Base-by-base conservation (phyloP, 37 sponge, comb jelly and placozoan genomes). In the Amphimedon queenslandica region DNA sequence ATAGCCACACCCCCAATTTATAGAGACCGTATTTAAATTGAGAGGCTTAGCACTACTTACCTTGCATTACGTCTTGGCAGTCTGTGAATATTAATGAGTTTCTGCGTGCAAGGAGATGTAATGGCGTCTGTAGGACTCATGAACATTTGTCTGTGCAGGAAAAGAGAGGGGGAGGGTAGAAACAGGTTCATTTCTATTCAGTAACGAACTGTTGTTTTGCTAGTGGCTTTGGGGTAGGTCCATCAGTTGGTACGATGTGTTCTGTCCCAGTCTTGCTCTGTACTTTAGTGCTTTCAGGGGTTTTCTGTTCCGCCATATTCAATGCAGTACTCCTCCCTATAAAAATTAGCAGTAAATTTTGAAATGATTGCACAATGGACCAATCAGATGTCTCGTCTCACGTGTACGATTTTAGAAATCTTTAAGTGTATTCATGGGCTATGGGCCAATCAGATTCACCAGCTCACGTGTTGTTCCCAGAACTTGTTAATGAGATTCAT, bases 51-150 rank as follows among this genome's bases (percentile, higher is more conserved):
- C 8, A 18, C 13, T 18, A 18, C 13, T 47, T 47, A 47, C 53
- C 53, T 47, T 47, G 53, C 13, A 18, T 47, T 8, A 13, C 53
- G 53, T 18, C 53, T 8, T 18, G 68, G 41, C 13, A 40, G 21
- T 11, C 68, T 11, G 57, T 56, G 73, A 21, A 56, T 18, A 34
- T 71, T 71, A 65, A 82, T 79, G 10, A 87, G 68, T 69, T 87
- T 81, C 71, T 92, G 80, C 10, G 93, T 86, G 64, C 93, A 92
- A 5, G 93, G 93, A 40, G 93, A 92, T 28, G 84, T 63, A 55
- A 92, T 29, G n/a, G 88, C 93, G 63, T 92, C 93, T 13, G 93
- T 92, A 33, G 93, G 93, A 73, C 93, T 92, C 81, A 80, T 87
- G 66, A 92, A 92, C 24, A 42, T 61, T n/a, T 51, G 63, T 69